Base-by-base conservation (phyloP, 2,888 invertebrate genomes). In the Lagria hirta region DNA sequence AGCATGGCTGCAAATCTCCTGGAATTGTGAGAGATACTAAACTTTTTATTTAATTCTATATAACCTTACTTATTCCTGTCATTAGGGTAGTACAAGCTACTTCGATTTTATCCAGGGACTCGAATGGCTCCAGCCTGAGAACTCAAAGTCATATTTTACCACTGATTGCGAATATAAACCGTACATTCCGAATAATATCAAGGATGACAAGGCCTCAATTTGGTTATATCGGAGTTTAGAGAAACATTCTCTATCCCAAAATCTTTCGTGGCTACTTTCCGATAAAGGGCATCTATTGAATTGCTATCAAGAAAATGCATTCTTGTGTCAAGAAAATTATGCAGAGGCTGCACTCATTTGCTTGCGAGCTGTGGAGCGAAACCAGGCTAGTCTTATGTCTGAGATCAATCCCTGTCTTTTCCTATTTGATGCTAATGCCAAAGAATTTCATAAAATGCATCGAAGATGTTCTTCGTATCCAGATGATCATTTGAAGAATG, bases 301-400 rank as follows among this genome's bases (percentile, higher is more conserved):
- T 14, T 82, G 80, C 57, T 81, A 82, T 51, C 73, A 73, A 47
- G 63, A 75, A 32, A 71, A 74, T 61, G 80, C 83, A 10, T 83
- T 79, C 65, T 64, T 84, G 40, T 74, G 79, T 28, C 79, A 80
- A 60, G 74, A 77, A 51, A 70, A 73, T 42, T 79, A 80, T 62
- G 75, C 79, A 7, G 80, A 81, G 56, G 79, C 81, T 2, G 71
- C 80, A 2, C 69, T 83, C 22, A 77, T 82, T 20, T 83, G 82
- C 57, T 68, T 84, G 24, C 74, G 76, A 54, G 81, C 83, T 12
- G 75, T 83, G 1, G 83, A 84, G 67, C 70, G 78, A 32, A 80
- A 80, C 62, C 80, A 81, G 57, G 75, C 77, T 13, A 75, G 76
- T 42, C 62, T 83, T 27, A 69, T 84, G 18, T 77, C 79, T 5